These are phyloP conservation scores for Cavia porcellus DNA, from an alignment of 2,113 vertebrate species.

Conservation along the genomic window DNA sequence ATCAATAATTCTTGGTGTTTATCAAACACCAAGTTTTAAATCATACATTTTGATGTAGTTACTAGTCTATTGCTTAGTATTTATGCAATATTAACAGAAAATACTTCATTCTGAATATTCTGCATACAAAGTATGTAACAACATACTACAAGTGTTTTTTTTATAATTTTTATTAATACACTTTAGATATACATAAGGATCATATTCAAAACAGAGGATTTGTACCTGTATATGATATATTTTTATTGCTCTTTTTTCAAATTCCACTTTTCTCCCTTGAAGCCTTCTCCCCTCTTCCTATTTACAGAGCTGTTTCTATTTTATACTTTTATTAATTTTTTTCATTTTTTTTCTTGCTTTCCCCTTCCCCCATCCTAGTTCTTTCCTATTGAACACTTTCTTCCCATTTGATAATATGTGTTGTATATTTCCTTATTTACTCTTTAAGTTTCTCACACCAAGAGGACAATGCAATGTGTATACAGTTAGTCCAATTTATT, in stretches of 20 bases:
- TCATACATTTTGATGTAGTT: not conserved
- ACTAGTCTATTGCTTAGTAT: constrained; percentile 42
- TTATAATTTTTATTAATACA: not conserved
- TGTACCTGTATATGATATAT: not conserved
- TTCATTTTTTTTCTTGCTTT: not conserved
- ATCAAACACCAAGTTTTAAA: constrained; percentile 30
- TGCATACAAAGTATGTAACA: not conserved
- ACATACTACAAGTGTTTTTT: not conserved
- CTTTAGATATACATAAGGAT: not conserved
- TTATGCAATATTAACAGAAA: constrained; percentile 42
- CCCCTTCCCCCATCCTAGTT: not conserved
- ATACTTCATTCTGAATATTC: not conserved
- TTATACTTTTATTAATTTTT: not conserved
- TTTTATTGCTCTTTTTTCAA: not conserved
- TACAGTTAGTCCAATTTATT: not conserved
- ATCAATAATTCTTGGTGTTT: constrained; percentile 1
- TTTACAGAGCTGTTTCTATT: not conserved
- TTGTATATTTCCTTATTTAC: not conserved
- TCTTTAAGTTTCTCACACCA: not conserved
- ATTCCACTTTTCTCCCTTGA: too few species aligned
- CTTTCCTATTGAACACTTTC: not conserved
- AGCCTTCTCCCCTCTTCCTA: not conserved
- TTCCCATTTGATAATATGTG: not conserved
- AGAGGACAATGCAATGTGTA: not conserved
- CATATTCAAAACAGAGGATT: not conserved